Conservation (phyloP, 2,113 vertebrate genomes). For the Scomber scombrus region DNA sequence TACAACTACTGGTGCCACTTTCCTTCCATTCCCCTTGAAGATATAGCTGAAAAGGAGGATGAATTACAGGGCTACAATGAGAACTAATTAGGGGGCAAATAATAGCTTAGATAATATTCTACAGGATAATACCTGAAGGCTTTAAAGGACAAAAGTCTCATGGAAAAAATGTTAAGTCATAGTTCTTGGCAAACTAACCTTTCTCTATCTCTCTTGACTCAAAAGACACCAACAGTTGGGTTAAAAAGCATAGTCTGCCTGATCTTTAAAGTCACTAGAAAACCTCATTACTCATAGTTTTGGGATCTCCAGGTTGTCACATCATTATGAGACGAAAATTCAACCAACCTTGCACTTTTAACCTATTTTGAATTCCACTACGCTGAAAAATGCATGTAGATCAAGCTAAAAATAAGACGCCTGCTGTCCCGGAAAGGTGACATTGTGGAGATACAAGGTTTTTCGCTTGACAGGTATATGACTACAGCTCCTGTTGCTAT, state of each 20-base stretch:
- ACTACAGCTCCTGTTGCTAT: conserved; percentile 3
- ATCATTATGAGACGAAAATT: not conserved
- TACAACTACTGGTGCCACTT: conserved; percentile 36
- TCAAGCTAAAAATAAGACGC: not conserved
- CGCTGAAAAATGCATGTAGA: not conserved
- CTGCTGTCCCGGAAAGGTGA: conserved; percentile 24
- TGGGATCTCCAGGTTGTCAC: not conserved
- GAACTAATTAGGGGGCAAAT: conserved; percentile 75
- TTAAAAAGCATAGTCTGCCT: conserved; percentile 7
- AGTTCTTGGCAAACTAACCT: conserved; percentile 50
- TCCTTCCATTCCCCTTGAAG: conserved; percentile 54
- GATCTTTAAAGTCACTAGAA: not conserved
- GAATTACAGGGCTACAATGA: conserved; percentile 60
- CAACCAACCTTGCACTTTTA: not conserved
- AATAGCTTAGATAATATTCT: conserved; percentile 71
- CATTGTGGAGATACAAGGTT: not conserved
- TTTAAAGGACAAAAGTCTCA: conserved; percentile 68
- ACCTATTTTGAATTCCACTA: not conserved
- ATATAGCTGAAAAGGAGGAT: conserved; percentile 53
- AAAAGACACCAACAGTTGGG: conserved; percentile 36
- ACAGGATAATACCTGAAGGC: conserved; percentile 67
- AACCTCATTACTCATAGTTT: not conserved
- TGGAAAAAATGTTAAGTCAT: conserved; percentile 29
- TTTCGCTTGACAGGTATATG: not conserved
- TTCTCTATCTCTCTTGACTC: conserved; percentile 31